Conservation (phyloP, 2,888 invertebrate genomes). For the Drosophila lutescens region DNA sequence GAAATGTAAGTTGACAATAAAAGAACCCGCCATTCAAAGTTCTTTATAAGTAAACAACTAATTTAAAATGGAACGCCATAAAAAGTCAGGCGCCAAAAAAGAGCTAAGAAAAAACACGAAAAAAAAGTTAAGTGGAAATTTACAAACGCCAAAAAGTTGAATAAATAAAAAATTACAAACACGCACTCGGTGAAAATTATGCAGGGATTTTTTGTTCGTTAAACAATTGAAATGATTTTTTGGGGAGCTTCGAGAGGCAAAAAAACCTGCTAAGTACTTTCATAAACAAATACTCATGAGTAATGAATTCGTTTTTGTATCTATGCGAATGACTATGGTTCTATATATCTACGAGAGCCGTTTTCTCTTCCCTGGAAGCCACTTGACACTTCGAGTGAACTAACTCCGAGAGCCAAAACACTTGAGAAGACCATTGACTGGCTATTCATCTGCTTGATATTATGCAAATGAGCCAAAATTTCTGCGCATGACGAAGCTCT, state of each 20-base stretch:
- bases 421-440: conserved; percentile 12
- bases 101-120: conserved; percentile 19
- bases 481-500: conserved; percentile 36
- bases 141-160: conserved; percentile 32
- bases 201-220: conserved; percentile 53
- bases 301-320: conserved; percentile 29
- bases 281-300: conserved; percentile 72
- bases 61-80: conserved; percentile 75
- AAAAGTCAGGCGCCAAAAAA: conserved; percentile 55
- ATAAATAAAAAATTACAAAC: conserved; percentile 35
- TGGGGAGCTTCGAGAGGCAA: conserved; percentile 27
- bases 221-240: conserved; percentile 65
- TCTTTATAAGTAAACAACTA: conserved; percentile 62
- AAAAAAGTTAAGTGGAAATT: conserved; percentile 41
- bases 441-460: conserved; percentile 36
- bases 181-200: conserved; percentile 41
- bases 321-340: conserved; percentile 21
- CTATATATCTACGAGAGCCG: conserved; percentile 9
- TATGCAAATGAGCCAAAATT: conserved; percentile 47
- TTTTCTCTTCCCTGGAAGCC: conserved; percentile 25
- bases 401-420: conserved; percentile 30
- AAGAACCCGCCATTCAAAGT: conserved; percentile 3
- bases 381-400: conserved; percentile 73
- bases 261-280: conserved; percentile 69
- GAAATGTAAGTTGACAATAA: conserved; percentile 32